These are phyloP conservation scores for Mactromeris polynyma DNA, from an alignment of 2,888 invertebrate species.

Conservation along the genomic window DNA sequence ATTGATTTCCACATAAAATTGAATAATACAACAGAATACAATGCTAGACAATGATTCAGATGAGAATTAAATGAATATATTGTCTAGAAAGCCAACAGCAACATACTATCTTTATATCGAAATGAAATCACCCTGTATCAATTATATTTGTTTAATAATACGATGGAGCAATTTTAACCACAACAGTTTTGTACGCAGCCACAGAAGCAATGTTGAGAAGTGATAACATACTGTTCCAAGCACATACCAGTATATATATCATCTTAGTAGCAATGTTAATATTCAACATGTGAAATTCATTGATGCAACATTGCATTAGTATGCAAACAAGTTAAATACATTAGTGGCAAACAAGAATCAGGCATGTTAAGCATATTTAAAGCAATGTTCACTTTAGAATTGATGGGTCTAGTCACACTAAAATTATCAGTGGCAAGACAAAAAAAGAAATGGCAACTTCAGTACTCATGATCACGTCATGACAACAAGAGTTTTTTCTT, in stretches of 20 bases:
- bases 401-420: not conserved
- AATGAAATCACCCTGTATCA: not conserved
- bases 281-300: not conserved
- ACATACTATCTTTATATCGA: not conserved
- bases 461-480: not conserved
- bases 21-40: not conserved
- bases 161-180: not conserved
- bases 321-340: not conserved
- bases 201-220: not conserved
- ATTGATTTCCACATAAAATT: not conserved
- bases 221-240: not conserved
- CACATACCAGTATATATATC: not conserved
- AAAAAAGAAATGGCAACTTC: not conserved
- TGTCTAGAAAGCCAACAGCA: constrained; percentile 1
- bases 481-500: constrained; percentile 5
- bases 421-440: not conserved
- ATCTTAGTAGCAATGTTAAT: not conserved
- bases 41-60: not conserved
- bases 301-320: not conserved
- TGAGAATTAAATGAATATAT: not conserved
- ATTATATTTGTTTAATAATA: not conserved
- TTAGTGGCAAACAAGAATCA: not conserved
- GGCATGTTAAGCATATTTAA: not conserved
- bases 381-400: not conserved
- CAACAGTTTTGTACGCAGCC: not conserved